Evolutionary conservation across 1,140 invertebrate genomes (phyloP).

Genomic region (Chelonus insularis): DNA sequence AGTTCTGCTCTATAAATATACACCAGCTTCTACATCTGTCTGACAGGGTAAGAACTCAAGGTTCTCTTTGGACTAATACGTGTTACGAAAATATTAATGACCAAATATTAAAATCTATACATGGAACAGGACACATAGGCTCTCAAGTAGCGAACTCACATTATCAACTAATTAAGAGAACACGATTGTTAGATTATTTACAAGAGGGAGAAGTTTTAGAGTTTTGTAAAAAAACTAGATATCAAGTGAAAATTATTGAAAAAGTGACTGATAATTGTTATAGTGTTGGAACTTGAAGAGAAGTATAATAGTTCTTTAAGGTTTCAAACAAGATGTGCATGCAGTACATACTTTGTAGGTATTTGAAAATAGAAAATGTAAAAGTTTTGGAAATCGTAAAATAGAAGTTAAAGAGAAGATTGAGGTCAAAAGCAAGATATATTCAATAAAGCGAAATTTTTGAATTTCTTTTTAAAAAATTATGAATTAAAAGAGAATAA

Average conservation of each 20-base stretch:
- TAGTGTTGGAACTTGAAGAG: conserved; percentile 28
- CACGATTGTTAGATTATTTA: conserved; percentile 20
- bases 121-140: conserved; percentile 33
- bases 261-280: conserved; percentile 25
- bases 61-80: conserved; percentile 31
- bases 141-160: conserved; percentile 31
- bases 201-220: conserved; percentile 15
- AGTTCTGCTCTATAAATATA: conserved; percentile 35
- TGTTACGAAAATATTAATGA: conserved; percentile 38
- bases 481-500: no score
- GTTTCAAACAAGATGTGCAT: no score
- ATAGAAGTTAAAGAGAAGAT: no score
- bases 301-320: no score
- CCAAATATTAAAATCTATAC: conserved; percentile 29
- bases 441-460: no score
- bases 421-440: no score
- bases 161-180: conserved; percentile 24
- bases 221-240: conserved; percentile 27
- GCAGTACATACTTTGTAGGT: no score
- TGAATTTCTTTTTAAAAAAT: no score
- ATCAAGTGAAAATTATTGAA: conserved; percentile 33
- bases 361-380: no score
- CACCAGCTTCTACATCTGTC: conserved; percentile 34
- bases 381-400: no score
- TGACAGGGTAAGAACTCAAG: conserved; percentile 28